These are phyloP conservation scores for Nomia melanderi DNA, from an alignment of 1,140 invertebrate species.

Conservation along the genomic window DNA sequence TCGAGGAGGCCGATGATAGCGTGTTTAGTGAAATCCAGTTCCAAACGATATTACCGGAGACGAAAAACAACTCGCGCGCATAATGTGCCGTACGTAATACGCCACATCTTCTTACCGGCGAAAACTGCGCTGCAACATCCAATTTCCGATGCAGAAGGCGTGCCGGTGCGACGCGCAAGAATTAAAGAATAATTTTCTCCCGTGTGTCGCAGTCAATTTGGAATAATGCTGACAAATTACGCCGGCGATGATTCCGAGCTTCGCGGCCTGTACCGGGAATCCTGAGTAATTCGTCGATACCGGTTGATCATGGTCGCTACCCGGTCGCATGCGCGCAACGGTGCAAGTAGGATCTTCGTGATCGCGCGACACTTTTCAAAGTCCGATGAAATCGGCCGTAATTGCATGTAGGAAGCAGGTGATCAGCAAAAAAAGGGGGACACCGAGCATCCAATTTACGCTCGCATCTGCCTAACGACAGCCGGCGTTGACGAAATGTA, in stretches of 20 bases:
- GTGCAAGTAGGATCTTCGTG: constrained; percentile 48
- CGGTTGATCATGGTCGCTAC: not conserved
- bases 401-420: constrained; percentile 72
- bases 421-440: constrained; percentile 59
- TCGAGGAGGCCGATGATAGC: too few relatives aligned
- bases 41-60: too few relatives aligned
- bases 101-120: not conserved
- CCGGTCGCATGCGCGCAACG: constrained; percentile 18
- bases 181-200: constrained; percentile 5
- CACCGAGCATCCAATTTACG: constrained; percentile 71
- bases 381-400: constrained; percentile 72
- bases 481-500: constrained; percentile 76
- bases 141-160: not conserved
- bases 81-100: not conserved
- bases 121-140: too few relatives aligned
- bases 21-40: too few relatives aligned
- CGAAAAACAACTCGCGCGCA: not conserved
- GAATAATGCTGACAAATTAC: constrained; percentile 28
- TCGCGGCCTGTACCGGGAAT: constrained; percentile 1
- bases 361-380: constrained; percentile 73
- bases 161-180: not conserved
- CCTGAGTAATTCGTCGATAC: constrained; percentile 21
- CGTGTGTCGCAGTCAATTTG: constrained; percentile 8
- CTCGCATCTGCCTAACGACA: constrained; percentile 74
- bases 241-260: constrained; percentile 19